phyloP scores from a whole-genome alignment of 2,888 invertebrate genomes.

The Pocota personata region DNA sequence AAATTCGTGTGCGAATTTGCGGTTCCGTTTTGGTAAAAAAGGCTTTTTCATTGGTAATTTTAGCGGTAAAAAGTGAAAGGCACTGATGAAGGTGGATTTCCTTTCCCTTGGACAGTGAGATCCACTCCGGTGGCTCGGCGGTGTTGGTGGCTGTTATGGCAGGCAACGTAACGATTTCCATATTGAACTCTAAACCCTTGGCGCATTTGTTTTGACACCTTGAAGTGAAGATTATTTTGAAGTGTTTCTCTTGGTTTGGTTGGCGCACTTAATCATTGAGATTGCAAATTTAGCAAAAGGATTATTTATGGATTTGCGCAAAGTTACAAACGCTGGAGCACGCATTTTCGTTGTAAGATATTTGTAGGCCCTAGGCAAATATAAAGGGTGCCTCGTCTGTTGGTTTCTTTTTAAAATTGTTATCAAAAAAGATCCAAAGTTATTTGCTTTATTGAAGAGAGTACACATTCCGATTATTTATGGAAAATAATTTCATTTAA shows the following conservation, averaged over 20 bases:
- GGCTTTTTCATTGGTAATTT: neutral
- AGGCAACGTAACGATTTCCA: constrained; percentile 39
- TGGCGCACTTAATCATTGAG: constrained; percentile 6
- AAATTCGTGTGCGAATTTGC: constrained; percentile 61
- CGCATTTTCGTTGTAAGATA: no score
- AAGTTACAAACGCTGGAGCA: neutral
- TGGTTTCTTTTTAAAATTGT: no score
- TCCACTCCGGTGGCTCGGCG: neutral
- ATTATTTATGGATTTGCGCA: neutral
- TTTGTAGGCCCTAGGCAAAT: no score
- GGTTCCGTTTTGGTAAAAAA: constrained; percentile 30
- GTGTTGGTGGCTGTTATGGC: neutral
- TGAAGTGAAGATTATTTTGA: constrained; percentile 22
- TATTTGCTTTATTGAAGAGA: no score
- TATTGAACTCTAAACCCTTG: constrained; percentile 42
- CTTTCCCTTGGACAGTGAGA: constrained; percentile 39
- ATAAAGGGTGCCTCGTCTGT: no score
- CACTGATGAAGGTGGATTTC: constrained; percentile 51
- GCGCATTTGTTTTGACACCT: constrained; percentile 57
- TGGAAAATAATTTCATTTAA: no score
- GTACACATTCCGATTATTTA: no score
- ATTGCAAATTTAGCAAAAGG: neutral
- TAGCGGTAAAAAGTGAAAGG: constrained; percentile 63
- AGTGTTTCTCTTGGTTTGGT: neutral
- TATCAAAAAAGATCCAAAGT: no score